Percentiles rank a stretch among this genome's conserved stretches.
Evolutionary conservation across 2,888 invertebrate genomes (phyloP).

Genomic region (Synergus itoensis): DNA sequence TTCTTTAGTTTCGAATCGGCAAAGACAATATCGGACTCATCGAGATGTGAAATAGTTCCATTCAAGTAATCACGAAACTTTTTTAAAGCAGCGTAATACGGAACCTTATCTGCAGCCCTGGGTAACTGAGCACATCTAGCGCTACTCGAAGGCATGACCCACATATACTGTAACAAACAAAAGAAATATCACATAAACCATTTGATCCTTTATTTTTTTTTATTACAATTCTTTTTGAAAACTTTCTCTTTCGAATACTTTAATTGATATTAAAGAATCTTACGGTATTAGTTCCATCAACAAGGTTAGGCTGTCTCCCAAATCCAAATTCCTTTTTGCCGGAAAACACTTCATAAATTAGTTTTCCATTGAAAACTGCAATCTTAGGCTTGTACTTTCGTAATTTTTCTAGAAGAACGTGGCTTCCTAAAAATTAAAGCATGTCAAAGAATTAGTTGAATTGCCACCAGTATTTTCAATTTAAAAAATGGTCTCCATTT

Average conservation of each 20-base stretch:
- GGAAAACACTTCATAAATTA: slow-evolving; percentile 98
- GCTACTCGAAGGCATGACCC: slow-evolving; percentile 99
- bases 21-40: slow-evolving; percentile 93
- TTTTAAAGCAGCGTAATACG: slow-evolving; percentile 96
- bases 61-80: slow-evolving; percentile 97
- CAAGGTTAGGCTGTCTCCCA: slow-evolving; percentile 95
- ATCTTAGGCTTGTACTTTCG: slow-evolving; percentile 96
- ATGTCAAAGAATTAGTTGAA: background rate
- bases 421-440: slow-evolving; percentile 81
- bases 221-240: background rate
- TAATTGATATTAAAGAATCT: slow-evolving; percentile 73
- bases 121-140: slow-evolving; percentile 98
- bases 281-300: slow-evolving; percentile 96
- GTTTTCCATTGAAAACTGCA: slow-evolving; percentile 98
- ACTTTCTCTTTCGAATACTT: background rate
- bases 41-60: slow-evolving; percentile 90
- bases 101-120: slow-evolving; percentile 98
- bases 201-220: background rate
- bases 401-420: slow-evolving; percentile 92
- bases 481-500: background rate
- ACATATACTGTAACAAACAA: slow-evolving; percentile 88
- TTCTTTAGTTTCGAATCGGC: slow-evolving; percentile 85
- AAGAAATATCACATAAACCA: background rate
- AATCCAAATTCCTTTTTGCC: slow-evolving; percentile 98
- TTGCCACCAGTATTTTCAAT: background rate